Percentiles rank a stretch among this genome's conserved stretches.
These are phyloP conservation scores for Carcina quercana DNA, from an alignment of 2,888 invertebrate species.

Conservation along the genomic window DNA sequence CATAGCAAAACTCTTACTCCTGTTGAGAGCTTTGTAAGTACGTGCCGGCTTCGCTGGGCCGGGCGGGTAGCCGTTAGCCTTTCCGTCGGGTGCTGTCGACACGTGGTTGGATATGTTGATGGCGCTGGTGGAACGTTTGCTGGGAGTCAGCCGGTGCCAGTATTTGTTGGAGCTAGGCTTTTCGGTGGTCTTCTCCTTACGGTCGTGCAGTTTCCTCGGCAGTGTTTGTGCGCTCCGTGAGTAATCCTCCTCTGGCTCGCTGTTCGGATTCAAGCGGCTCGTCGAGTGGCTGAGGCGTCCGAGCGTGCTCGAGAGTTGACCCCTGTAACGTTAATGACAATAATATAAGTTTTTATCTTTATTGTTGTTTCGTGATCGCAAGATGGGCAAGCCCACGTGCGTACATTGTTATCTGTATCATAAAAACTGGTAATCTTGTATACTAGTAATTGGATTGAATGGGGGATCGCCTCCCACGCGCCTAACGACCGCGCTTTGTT, in stretches of 20 bases:
- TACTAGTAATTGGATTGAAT: conserved; percentile 62
- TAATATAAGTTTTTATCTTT: conserved; percentile 32
- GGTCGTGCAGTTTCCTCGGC: conserved; percentile 78
- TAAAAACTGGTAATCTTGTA: conserved; percentile 57
- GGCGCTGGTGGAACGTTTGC: conserved; percentile 74
- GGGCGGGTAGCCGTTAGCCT: conserved; percentile 63
- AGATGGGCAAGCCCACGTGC: conserved; percentile 49
- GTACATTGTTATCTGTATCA: conserved; percentile 44
- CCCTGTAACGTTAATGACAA: conserved; percentile 66
- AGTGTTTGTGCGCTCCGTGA: conserved; percentile 83
- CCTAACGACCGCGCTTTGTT: conserved; percentile 54
- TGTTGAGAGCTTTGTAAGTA: conserved; percentile 83
- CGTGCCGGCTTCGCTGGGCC: conserved; percentile 87
- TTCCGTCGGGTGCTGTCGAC: conserved; percentile 44
- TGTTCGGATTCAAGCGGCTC: conserved; percentile 78
- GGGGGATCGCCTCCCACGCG: conserved; percentile 56
- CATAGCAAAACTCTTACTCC: conserved; percentile 91
- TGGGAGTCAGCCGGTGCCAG: conserved; percentile 68
- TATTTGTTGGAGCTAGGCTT: conserved; percentile 61
- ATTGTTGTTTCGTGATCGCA: conserved; percentile 34
- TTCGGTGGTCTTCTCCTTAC: conserved; percentile 57
- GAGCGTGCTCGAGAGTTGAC: conserved; percentile 82
- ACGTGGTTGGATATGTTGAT: conserved; percentile 77
- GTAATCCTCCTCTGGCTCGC: conserved; percentile 65
- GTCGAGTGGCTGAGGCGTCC: conserved; percentile 90